Evolutionary conservation across 2,797 vertebrate species (phyloP).

Genomic region (Danio albolineatus): DNA sequence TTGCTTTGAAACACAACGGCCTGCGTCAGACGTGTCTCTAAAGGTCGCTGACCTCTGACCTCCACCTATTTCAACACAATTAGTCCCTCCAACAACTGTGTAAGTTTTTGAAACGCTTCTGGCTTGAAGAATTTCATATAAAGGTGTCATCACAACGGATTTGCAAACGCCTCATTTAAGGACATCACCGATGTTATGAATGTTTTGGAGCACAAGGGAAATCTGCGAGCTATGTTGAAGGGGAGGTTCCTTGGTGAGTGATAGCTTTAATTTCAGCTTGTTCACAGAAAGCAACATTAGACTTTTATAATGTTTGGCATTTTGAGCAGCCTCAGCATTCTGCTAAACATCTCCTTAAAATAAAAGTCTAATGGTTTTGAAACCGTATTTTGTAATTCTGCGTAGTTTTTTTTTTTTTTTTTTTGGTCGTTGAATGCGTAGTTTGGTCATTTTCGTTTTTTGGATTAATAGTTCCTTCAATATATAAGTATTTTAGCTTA

Average conservation of each 20-base stretch:
- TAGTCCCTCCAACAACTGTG: slow-evolving; percentile 20
- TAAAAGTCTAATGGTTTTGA: no score
- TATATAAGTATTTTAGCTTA: neutral
- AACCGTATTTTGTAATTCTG: no score
- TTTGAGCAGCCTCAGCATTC: neutral
- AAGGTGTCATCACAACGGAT: neutral
- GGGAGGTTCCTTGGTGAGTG: neutral
- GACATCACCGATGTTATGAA: neutral
- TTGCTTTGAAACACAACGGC: slow-evolving; percentile 45
- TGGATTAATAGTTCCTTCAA: neutral
- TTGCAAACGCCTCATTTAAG: neutral
- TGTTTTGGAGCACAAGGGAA: neutral
- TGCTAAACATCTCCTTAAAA: neutral
- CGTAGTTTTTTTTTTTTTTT: no score
- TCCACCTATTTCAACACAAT: slow-evolving; percentile 29
- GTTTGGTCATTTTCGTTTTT: no score
- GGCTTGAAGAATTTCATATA: neutral
- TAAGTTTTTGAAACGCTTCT: slow-evolving; percentile 4
- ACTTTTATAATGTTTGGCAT: neutral
- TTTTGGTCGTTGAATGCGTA: no score
- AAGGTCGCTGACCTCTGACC: slow-evolving; percentile 44
- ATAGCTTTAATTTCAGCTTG: neutral
- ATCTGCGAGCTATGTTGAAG: neutral
- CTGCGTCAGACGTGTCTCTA: slow-evolving; percentile 46
- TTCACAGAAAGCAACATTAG: neutral